Percentiles rank a stretch among this genome's conserved stretches.
These are phyloP conservation scores for Tolmerus cingulatus DNA, from an alignment of 2,888 invertebrate species.

Conservation along the genomic window DNA sequence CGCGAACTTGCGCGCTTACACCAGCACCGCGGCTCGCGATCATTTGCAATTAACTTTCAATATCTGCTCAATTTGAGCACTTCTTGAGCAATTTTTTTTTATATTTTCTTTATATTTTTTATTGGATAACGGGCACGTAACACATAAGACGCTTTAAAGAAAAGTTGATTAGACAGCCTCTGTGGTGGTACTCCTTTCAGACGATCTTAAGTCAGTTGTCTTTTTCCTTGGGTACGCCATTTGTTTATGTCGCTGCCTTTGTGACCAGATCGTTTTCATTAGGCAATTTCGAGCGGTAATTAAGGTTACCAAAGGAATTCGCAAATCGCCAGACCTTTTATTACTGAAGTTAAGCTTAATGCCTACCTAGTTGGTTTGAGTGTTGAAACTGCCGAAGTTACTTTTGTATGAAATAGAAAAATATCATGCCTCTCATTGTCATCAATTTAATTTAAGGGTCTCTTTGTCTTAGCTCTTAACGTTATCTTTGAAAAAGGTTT, in stretches of 20 bases:
- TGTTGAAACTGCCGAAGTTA: background rate
- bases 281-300: conserved; percentile 4
- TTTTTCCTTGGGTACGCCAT: background rate
- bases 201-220: background rate
- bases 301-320: background rate
- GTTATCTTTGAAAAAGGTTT: background rate
- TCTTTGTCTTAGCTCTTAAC: background rate
- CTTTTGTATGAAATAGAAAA: background rate
- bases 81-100: conserved; percentile 26
- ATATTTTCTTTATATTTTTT: background rate
- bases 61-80: conserved; percentile 28
- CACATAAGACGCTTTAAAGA: background rate
- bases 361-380: background rate
- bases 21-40: conserved; percentile 13
- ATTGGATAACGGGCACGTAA: conserved; percentile 21
- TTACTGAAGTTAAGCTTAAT: background rate
- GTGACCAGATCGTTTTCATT: conserved; percentile 1
- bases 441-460: background rate
- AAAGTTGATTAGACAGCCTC: background rate
- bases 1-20: background rate
- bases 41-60: conserved; percentile 36
- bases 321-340: background rate
- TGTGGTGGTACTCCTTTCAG: background rate
- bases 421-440: background rate
- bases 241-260: background rate